Evolutionary conservation across 2,888 invertebrate species (phyloP).

Genomic region (Brenthis daphne): DNA sequence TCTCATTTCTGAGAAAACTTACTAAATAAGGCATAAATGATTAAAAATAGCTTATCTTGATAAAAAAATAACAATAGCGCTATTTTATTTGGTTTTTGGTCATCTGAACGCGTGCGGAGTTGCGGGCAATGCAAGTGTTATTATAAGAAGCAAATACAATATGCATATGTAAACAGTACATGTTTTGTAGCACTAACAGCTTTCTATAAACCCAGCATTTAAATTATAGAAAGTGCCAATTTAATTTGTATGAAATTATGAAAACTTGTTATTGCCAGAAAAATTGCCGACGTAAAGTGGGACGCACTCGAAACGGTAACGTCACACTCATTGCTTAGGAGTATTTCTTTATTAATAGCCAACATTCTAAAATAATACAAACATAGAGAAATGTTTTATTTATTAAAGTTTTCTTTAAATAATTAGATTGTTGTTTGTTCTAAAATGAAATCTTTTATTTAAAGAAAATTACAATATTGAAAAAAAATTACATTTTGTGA

Average conservation of each 20-base stretch:
- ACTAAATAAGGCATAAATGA: too few relatives aligned
- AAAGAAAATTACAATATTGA: too few relatives aligned
- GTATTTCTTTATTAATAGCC: not conserved
- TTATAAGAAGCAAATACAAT: too few relatives aligned
- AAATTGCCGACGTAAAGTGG: slow-evolving; percentile 38
- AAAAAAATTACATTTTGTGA: too few relatives aligned
- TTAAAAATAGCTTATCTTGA: too few relatives aligned
- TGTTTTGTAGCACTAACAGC: not conserved
- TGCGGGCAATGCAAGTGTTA: too few relatives aligned
- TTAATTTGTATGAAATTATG: slow-evolving; percentile 16
- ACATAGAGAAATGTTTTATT: not conserved
- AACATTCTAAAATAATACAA: not conserved
- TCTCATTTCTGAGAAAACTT: too few relatives aligned
- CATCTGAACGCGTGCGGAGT: too few relatives aligned
- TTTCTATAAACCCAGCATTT: slow-evolving; percentile 12
- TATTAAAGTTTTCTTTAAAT: not conserved
- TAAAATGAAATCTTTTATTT: not conserved
- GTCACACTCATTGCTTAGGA: slow-evolving; percentile 11
- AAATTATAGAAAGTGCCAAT: slow-evolving; percentile 9
- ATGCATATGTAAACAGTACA: too few relatives aligned
- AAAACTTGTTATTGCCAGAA: slow-evolving; percentile 29
- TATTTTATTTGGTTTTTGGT: too few relatives aligned
- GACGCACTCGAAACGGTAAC: slow-evolving; percentile 39
- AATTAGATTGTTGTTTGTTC: too few relatives aligned
- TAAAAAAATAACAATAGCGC: too few relatives aligned